Evolutionary conservation across 2,797 vertebrate species (phyloP), one percentile per base, ranked within the genome.

Genomic region (Ceyx erithaca): DNA sequence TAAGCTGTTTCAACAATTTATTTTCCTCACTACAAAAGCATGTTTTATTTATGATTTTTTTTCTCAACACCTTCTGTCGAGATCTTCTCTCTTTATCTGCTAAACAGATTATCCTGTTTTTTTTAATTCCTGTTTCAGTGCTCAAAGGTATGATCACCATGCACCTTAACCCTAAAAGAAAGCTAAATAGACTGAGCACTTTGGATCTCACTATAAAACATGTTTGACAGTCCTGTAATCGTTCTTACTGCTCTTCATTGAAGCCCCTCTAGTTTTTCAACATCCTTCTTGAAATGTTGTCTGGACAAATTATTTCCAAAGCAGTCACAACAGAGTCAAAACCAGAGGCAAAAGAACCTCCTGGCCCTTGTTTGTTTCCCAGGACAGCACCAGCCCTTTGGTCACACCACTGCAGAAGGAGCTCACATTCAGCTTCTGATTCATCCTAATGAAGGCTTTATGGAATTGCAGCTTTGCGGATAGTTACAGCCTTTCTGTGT

Each of bases 401-500:
- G 90, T 90, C 91, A 85, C 78, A 89, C 68, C 75, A 37, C 79
- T 92, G 90, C 83, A 90, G 88, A 95, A 96, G 84, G 78, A 95
- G 86, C 93, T 93, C 95, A 92, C 43, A 1, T 94, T 95, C 81
- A 93, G 85, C 78, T 96, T 95, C 96, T 96, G 96, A 96, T 92
- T 95, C 90, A 95, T 95, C 95, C 92, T 95, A 95, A 96, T 93
- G 83, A 92, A 96, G 90, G 88, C 94, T 96, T 96, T 93, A 91
- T n/a, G 15, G 96, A 93, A 95, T 90, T 94, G 88, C 90, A 93
- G 94, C 93, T 94, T 96, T 91, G 91, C 30, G 62, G 93, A 95
- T 94, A 90, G 91, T 96, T 95, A 92, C 95, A 89, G 76, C 93
- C 92, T 90, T 92, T 94, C 94, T 90, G 86, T 75, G 84, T 94